A percentile compares a stretch with the other conserved stretches of the same genome.
These are phyloP conservation scores for Calonectris borealis DNA, from an alignment of 2,113 vertebrate genomes.

Conservation along the genomic window DNA sequence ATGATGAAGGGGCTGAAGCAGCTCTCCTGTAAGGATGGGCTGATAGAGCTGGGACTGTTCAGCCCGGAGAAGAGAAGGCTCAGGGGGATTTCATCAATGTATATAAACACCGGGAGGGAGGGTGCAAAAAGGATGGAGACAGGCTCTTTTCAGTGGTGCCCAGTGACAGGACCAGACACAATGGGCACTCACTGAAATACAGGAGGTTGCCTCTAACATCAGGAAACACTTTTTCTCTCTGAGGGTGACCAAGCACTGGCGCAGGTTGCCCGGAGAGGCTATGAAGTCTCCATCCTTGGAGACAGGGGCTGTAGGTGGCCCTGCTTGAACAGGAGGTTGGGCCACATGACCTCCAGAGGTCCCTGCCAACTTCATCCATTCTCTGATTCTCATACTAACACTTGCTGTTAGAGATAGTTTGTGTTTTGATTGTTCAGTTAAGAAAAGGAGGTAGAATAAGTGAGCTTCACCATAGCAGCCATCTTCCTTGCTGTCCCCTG, in stretches of 20 bases:
- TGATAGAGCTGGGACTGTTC: not conserved
- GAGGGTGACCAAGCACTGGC: too few species aligned
- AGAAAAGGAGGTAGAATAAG: not conserved
- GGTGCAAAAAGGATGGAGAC: not conserved
- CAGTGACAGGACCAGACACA: not conserved
- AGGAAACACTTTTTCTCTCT: not conserved
- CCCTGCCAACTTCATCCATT: not conserved
- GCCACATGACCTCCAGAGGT: not conserved
- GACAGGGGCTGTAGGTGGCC: not conserved
- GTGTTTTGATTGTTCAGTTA: not conserved
- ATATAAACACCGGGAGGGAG: not conserved
- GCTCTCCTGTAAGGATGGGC: not conserved
- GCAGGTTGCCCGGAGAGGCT: not conserved
- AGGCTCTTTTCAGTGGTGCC: not conserved
- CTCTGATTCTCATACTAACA: not conserved
- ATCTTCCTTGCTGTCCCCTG: not conserved
- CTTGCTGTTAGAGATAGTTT: not conserved
- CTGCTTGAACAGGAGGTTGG: not conserved
- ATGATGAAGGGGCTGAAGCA: not conserved
- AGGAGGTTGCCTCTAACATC: not conserved
- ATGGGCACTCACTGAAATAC: too few species aligned
- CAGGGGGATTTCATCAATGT: not conserved
- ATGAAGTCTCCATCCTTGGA: not conserved
- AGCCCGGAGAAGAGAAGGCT: not conserved
- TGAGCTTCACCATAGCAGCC: not conserved